A percentile compares a stretch with the other conserved stretches of the same genome.
Evolutionary conservation across 2,113 vertebrate genomes (phyloP).

Genomic region (Ictidomys tridecemlineatus): DNA sequence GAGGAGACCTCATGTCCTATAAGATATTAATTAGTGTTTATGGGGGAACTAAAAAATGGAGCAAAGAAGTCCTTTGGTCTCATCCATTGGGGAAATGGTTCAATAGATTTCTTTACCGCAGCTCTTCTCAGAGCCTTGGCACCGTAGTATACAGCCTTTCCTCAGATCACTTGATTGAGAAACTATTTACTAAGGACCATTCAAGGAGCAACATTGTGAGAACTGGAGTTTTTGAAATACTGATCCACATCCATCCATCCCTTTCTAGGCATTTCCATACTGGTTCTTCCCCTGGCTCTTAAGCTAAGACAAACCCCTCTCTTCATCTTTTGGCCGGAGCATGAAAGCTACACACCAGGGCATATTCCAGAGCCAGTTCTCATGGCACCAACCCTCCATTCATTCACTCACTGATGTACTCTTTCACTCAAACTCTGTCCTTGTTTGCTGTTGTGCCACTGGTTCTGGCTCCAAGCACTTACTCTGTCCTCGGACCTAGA

Average conservation of each 20-base stretch:
- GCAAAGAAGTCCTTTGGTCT: neutral
- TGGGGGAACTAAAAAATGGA: neutral
- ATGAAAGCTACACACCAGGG: neutral
- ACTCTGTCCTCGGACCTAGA: neutral
- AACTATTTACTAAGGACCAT: constrained; percentile 32
- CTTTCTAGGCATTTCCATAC: neutral
- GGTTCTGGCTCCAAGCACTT: neutral
- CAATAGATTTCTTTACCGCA: neutral
- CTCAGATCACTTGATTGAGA: neutral
- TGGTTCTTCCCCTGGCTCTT: neutral
- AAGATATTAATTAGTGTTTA: neutral
- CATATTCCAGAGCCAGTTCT: neutral
- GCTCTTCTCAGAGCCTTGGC: neutral
- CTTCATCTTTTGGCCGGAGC: neutral
- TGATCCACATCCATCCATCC: neutral
- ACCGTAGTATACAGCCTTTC: neutral
- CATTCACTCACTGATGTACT: neutral
- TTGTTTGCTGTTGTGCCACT: neutral
- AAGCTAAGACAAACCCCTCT: neutral
- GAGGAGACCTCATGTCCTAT: neutral
- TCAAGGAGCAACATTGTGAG: neutral
- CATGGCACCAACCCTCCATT: neutral
- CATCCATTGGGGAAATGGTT: neutral
- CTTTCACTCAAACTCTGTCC: neutral
- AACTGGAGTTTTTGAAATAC: constrained; percentile 29